Evolutionary conservation across 2,888 invertebrate genomes (phyloP).

Genomic region (Amphipyra tragopoginis): DNA sequence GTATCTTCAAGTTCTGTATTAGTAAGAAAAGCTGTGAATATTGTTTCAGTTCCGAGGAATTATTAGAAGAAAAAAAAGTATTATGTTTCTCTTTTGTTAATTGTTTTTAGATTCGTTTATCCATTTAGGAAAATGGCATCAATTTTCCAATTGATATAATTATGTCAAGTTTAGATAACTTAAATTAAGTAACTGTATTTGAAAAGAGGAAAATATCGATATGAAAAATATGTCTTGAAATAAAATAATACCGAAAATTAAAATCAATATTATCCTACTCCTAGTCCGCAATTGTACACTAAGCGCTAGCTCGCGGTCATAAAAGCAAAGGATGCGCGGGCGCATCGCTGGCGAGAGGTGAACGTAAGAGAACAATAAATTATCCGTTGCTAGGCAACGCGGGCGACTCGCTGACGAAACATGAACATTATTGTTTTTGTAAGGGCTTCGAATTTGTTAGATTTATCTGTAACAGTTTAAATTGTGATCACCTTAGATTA

Average conservation of each 20-base stretch:
- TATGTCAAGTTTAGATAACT: no score
- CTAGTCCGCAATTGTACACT: constrained; percentile 44
- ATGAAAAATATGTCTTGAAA: no score
- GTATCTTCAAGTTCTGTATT: no score
- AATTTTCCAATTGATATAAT: no score
- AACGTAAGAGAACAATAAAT: constrained; percentile 67
- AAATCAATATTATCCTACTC: not conserved
- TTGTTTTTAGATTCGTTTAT: no score
- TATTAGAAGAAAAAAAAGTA: no score
- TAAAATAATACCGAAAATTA: no score
- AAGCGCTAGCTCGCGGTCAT: constrained; percentile 55
- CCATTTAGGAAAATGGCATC: no score
- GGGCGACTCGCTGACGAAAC: constrained; percentile 33
- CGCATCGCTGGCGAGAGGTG: constrained; percentile 57
- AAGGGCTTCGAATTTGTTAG: constrained; percentile 14
- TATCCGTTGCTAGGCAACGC: constrained; percentile 58
- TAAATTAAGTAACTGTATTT: no score
- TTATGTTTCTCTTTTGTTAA: no score
- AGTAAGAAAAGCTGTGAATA: not conserved
- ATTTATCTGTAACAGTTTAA: constrained; percentile 6
- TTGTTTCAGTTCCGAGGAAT: no score
- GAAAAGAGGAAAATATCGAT: no score
- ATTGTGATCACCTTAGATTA: constrained; percentile 15
- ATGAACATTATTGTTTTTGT: constrained; percentile 50
- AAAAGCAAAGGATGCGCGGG: constrained; percentile 61